phyloP scores from a whole-genome alignment of 2,888 invertebrate genomes.

The Eueremaeus valkanovi region DNA sequence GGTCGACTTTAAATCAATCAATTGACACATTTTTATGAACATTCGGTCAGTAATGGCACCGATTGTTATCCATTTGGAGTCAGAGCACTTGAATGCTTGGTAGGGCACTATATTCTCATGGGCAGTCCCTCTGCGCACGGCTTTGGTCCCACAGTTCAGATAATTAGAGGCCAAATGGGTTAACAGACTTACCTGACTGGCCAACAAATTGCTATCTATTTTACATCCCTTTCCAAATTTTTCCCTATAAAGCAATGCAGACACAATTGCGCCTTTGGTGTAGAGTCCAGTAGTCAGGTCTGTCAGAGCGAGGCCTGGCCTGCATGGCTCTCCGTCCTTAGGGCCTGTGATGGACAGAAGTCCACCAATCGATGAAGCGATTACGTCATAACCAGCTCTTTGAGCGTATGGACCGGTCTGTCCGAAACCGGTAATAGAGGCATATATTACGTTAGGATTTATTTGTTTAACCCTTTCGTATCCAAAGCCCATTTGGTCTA shows the following conservation, averaged over 20 bases:
- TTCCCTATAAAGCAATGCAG: slow-evolving; percentile 73
- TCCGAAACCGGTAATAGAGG: slow-evolving; percentile 91
- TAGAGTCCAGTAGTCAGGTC: slow-evolving; percentile 90
- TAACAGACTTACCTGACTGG: slow-evolving; percentile 77
- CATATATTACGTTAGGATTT: slow-evolving; percentile 80
- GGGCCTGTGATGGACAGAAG: slow-evolving; percentile 84
- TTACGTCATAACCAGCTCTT: slow-evolving; percentile 92
- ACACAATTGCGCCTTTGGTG: slow-evolving; percentile 89
- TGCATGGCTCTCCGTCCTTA: slow-evolving; percentile 74
- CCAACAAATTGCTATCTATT: slow-evolving; percentile 87
- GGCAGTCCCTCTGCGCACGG: slow-evolving; percentile 80
- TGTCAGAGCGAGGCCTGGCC: slow-evolving; percentile 87
- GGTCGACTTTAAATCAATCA: slow-evolving; percentile 55
- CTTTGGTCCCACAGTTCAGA: slow-evolving; percentile 75
- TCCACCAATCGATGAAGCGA: slow-evolving; percentile 88
- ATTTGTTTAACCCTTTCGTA: slow-evolving; percentile 66
- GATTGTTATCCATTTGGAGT: slow-evolving; percentile 72
- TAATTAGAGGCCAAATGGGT: slow-evolving; percentile 86
- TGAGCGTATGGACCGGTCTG: slow-evolving; percentile 75
- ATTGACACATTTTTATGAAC: slow-evolving; percentile 67
- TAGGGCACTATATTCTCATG: slow-evolving; percentile 94
- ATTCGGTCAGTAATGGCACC: slow-evolving; percentile 82
- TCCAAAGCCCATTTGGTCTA: slow-evolving; percentile 69
- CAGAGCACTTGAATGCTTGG: slow-evolving; percentile 76
- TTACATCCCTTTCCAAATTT: slow-evolving; percentile 80